Conservation (phyloP, 2,797 vertebrate species). For the Coranthus polyacanthus region DNA sequence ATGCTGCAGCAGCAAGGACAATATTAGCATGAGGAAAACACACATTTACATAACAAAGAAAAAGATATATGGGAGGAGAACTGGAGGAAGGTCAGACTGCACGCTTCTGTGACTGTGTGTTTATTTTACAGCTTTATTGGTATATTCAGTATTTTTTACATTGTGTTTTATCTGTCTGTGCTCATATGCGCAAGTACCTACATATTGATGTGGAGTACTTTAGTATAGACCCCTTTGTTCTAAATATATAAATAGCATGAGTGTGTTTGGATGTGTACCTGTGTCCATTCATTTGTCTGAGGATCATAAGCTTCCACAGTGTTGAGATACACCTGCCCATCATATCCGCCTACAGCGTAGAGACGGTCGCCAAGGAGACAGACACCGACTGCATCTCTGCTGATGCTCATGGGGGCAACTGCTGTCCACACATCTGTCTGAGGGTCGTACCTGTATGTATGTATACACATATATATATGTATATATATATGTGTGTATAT, state of each 20-base stretch:
- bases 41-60: slow-evolving; percentile 57
- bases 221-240: background rate
- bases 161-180: background rate
- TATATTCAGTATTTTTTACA: slow-evolving; percentile 19
- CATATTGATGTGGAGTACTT: background rate
- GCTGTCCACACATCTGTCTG: slow-evolving; percentile 98
- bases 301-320: slow-evolving; percentile 97
- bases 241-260: background rate
- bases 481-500: too few relatives aligned
- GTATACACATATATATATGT: too few relatives aligned
- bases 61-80: slow-evolving; percentile 27
- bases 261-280: slow-evolving; percentile 81
- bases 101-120: slow-evolving; percentile 9
- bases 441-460: slow-evolving; percentile 91
- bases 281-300: slow-evolving; percentile 97
- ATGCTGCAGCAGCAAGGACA: slow-evolving; percentile 49
- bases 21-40: slow-evolving; percentile 54
- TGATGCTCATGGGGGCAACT: slow-evolving; percentile 97
- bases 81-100: slow-evolving; percentile 43
- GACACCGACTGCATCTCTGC: slow-evolving; percentile 96
- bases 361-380: slow-evolving; percentile 96
- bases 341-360: slow-evolving; percentile 97
- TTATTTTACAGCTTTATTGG: slow-evolving; percentile 15
- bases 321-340: slow-evolving; percentile 95
- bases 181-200: background rate